phyloP scores from a whole-genome alignment of 2,797 vertebrate genomes.

The Lutra lutra region DNA sequence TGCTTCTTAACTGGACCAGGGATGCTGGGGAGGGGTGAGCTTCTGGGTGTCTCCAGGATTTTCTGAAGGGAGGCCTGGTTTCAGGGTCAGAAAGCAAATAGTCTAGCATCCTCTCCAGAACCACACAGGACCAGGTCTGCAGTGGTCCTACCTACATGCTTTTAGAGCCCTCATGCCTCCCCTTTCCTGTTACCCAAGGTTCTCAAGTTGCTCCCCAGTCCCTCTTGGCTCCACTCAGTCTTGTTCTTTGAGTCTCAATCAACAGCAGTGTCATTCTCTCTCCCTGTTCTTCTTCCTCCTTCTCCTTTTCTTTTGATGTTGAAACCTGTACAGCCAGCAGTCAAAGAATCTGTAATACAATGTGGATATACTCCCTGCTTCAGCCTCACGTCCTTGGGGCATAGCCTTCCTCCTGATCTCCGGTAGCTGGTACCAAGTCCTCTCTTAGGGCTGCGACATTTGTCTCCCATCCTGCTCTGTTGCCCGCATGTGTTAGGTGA shows the following conservation, averaged over 20 bases:
- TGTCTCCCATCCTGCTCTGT: neutral
- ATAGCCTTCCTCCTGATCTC: neutral
- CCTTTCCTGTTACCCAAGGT: neutral
- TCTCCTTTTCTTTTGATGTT: neutral
- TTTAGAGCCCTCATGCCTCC: neutral
- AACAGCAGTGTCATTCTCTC: neutral
- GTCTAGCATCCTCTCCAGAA: neutral
- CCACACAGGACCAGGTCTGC: neutral
- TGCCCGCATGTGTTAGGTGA: neutral
- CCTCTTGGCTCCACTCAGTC: neutral
- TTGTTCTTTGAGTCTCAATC: neutral
- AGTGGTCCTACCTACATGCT: neutral
- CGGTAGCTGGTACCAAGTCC: neutral
- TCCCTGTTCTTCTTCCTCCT: neutral
- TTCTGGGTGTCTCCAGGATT: neutral
- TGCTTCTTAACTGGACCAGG: neutral
- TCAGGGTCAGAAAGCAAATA: neutral
- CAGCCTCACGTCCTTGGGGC: neutral
- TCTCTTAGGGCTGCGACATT: neutral
- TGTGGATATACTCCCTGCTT: neutral
- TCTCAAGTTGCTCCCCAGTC: neutral
- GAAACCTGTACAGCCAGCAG: neutral
- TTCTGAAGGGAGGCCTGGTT: neutral
- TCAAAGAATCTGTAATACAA: neutral
- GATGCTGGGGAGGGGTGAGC: neutral